Evolutionary conservation across 2,888 invertebrate genomes (phyloP).

Genomic region (Perithous albicinctus): DNA sequence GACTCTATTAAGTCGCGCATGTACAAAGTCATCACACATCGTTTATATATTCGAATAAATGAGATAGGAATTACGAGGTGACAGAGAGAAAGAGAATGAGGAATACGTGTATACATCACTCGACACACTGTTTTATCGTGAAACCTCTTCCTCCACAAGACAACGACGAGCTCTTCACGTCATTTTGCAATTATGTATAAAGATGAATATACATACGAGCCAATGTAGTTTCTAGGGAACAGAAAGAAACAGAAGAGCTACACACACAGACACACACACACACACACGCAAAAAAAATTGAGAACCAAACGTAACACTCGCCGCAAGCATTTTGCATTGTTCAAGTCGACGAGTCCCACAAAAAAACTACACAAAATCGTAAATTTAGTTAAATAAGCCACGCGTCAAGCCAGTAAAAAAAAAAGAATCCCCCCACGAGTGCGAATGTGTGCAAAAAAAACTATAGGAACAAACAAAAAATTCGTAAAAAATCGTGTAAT

Average conservation of each 20-base stretch:
- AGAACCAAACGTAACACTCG: constrained; percentile 16
- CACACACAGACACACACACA: too few species aligned
- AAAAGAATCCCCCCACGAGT: constrained; percentile 75
- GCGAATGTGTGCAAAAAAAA: constrained; percentile 46
- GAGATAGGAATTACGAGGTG: constrained; percentile 44
- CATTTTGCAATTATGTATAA: constrained; percentile 69
- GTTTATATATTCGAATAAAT: constrained; percentile 58
- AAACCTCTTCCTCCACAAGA: constrained; percentile 48
- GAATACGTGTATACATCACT: constrained; percentile 41
- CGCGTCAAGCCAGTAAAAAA: constrained; percentile 80
- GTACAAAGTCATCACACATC: constrained; percentile 65
- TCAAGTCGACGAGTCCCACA: constrained; percentile 10
- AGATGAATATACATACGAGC: constrained; percentile 72
- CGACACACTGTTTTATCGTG: constrained; percentile 53
- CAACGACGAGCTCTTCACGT: constrained; percentile 51
- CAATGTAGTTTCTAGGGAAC: constrained; percentile 71
- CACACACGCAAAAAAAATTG: constrained; percentile 15
- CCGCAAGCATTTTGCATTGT: constrained; percentile 9
- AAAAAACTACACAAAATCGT: constrained; percentile 69
- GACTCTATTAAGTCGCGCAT: constrained; percentile 48
- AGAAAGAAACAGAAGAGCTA: constrained; percentile 52
- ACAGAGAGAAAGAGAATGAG: constrained; percentile 13
- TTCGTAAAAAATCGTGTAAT: constrained; percentile 45
- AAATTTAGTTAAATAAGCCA: constrained; percentile 79
- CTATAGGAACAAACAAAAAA: constrained; percentile 24